A percentile compares a stretch with the other conserved stretches of the same genome.
These are phyloP conservation scores for Nesoenas mayeri DNA, from an alignment of 2,113 vertebrate species.

Conservation along the genomic window DNA sequence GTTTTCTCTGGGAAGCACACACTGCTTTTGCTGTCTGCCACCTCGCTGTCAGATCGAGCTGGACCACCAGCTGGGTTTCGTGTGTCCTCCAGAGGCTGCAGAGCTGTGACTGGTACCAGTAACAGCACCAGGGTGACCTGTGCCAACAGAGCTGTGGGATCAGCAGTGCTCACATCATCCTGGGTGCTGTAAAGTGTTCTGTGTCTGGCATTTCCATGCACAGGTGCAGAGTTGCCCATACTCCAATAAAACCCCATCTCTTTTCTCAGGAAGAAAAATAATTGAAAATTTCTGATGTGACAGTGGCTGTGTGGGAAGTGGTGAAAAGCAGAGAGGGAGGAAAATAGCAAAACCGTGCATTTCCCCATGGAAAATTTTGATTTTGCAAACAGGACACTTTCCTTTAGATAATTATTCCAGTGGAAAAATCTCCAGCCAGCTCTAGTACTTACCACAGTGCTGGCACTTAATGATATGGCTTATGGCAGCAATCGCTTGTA, in stretches of 20 bases:
- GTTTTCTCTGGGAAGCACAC: background rate
- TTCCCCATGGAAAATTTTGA: background rate
- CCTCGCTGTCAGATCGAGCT: background rate
- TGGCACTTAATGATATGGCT: background rate
- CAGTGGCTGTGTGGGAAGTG: background rate
- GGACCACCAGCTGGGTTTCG: background rate
- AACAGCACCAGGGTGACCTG: background rate
- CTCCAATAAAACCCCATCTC: background rate
- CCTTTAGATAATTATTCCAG: constrained; percentile 23
- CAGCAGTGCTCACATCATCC: fast-evolving
- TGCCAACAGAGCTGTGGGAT: fast-evolving
- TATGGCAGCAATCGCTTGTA: background rate
- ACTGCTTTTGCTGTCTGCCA: background rate
- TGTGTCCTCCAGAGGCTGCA: background rate
- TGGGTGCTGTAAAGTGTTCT: fast-evolving
- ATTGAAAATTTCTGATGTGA: background rate
- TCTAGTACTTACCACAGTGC: background rate
- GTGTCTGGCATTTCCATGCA: no score
- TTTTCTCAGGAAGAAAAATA: background rate
- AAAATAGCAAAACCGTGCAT: background rate
- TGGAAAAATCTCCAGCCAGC: background rate
- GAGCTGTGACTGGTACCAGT: background rate
- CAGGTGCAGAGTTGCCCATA: background rate
- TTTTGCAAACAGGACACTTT: background rate
- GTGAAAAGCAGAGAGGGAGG: background rate